phyloP scores from a whole-genome alignment of 2,888 invertebrate species.

The Neocrepidodera transversa region DNA sequence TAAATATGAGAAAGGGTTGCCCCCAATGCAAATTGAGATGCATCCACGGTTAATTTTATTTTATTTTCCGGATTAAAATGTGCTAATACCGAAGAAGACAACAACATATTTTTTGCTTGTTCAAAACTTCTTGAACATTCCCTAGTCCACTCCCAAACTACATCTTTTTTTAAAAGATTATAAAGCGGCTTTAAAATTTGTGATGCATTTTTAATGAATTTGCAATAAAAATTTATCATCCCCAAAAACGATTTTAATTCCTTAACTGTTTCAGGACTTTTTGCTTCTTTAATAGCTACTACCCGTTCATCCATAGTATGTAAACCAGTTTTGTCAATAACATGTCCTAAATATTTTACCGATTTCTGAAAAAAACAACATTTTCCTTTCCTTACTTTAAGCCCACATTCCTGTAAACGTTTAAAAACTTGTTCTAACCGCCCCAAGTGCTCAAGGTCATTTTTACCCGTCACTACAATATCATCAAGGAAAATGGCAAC shows the following conservation, averaged over 20 bases:
- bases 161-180: no score
- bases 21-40: background rate
- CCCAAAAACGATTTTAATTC: no score
- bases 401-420: slow-evolving; percentile 41
- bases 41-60: slow-evolving; percentile 1
- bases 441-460: slow-evolving; percentile 38
- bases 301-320: no score
- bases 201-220: no score
- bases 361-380: slow-evolving; percentile 36
- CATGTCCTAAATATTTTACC: slow-evolving; percentile 46
- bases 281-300: no score
- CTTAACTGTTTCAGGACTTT: no score
- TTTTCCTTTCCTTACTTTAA: slow-evolving; percentile 47
- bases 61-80: no score
- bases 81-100: background rate
- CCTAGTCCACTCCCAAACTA: background rate
- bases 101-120: background rate
- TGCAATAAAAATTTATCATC: no score
- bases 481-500: slow-evolving; percentile 51
- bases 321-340: no score
- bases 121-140: background rate
- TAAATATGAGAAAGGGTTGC: background rate
- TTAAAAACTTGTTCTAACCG: slow-evolving; percentile 31
- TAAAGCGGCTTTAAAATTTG: no score
- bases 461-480: slow-evolving; percentile 46